Evolutionary conservation across 2,888 invertebrate genomes (phyloP), one percentile per base, ranked within the genome.

Genomic region (Rhimphoctona megacephalus): DNA sequence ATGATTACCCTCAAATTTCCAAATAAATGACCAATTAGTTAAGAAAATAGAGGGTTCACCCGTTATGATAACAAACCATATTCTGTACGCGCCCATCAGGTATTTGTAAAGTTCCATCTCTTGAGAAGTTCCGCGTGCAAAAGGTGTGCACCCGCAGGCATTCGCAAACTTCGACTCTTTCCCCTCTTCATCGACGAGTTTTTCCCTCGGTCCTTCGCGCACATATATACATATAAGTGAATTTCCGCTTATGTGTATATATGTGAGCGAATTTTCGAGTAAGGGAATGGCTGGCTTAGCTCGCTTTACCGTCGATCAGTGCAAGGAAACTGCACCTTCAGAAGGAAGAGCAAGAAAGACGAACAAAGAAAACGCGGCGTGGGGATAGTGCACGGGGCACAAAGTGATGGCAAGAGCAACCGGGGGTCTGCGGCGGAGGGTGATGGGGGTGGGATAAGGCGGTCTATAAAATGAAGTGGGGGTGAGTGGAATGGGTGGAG

Each of bases 401-500:
- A 85, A 61, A 76, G 85, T 69, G 80, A 85, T 77, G 79, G 73
- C 78, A 64, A 61, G 70, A 78, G 83, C 79, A 69, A 69, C 61
- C 69, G 57, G 86, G 25, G 46, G 76, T 25, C 39, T 78, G 36
- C 61, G 82, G 66, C 85, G 81, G 72, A 72, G 61, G 76, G 49
- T 43, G 14, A 22, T 66, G 66, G 79, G 79, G 72, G 57, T 22
- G 43, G 79, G 81, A 83, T 49, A 73, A 66, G 43, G 64, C 77
- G 85, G 36, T 81, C 49, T 54, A 82, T 79, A 80, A 79, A 82
- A 78, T 33, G 73, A 70, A 72, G 85, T 78, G 84, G 88, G 85
- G 64, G 67, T 70, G 72, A 61, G 30, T 61, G 61, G 54, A 79
- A 78, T 61, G 81, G 69, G 80, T 33, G 81, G 84, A 69, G 82